Base-by-base conservation (phyloP, 2,797 vertebrate genomes). In the Synaphobranchus kaupii region DNA sequence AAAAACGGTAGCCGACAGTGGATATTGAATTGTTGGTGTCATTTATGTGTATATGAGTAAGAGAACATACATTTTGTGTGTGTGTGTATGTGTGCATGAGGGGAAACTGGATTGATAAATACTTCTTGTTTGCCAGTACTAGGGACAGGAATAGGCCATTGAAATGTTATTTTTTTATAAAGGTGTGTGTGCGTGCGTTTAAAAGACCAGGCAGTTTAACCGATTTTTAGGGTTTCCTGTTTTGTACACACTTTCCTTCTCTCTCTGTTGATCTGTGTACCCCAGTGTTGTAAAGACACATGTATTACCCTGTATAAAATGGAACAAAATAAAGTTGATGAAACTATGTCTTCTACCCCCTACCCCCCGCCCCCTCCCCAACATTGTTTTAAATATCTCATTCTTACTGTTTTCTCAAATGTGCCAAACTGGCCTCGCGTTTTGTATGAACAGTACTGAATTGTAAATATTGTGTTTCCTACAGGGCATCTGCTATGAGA, bases 301-400 rank as follows among this genome's bases (percentile, higher is more conserved):
- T 31, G 10, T n/a, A 50, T 48, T 48, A 50, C 78, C 10, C 78
- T 81, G 78, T 81, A 50, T 81, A 81, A 48, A 81, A 48, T 81
- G 78, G 47, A 81, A 81, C 78, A 81, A n/a, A 81, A 81, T 81
- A 81, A 81, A 81, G 47, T 81, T 50, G 20, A 50, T 50, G 78
- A 81, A 81, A 81, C 47, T 50, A 25, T 47, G 7, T 20, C 17
- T 47, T 47, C 2, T 81, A 5, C 34, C 31, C 17, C n/a, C 44
- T 50, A 5, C 25, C 13, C 13, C 6, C 4, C 39, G 20, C 58
- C 58, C 58, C 20, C 58, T 15, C 54, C 15, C 54, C 6, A 56
- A 15, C 47, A 17, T 78, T 44, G 73, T 78, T 44, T 78, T 47
- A 13, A 3, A 44, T 78, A 47, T 78, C 15, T 60, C 22, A 60